Evolutionary conservation across 2,797 vertebrate genomes (phyloP).

Genomic region (Phataginus tetradactyla): DNA sequence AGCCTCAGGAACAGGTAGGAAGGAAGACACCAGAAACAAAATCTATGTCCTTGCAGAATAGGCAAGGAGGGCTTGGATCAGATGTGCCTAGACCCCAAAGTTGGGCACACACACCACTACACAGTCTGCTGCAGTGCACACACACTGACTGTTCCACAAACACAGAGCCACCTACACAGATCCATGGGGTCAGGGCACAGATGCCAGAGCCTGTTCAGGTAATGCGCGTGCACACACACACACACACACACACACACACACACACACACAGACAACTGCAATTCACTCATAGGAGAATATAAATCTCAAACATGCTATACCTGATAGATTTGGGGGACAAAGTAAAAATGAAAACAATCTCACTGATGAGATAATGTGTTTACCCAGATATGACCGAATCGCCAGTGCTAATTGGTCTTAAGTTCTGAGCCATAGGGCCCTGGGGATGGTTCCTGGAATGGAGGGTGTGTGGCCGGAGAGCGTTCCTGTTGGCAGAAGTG

Average conservation of each 20-base stretch:
- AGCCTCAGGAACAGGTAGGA: neutral
- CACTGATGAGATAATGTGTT: neutral
- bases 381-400: neutral
- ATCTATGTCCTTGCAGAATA: neutral
- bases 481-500: neutral
- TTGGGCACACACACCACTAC: neutral
- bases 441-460: neutral
- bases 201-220: neutral
- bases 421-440: neutral
- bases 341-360: slow-evolving; percentile 44
- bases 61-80: neutral
- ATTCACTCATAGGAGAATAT: neutral
- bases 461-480: neutral
- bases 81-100: neutral
- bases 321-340: slow-evolving; percentile 12
- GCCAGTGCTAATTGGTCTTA: neutral
- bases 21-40: neutral
- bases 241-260: neutral
- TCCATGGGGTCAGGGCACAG: neutral
- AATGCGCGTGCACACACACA: rapidly evolving
- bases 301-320: neutral
- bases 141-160: neutral
- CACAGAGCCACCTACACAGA: neutral
- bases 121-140: neutral
- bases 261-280: neutral